phyloP scores from a whole-genome alignment of 2,797 vertebrate species.

The Melanitta fusca region DNA sequence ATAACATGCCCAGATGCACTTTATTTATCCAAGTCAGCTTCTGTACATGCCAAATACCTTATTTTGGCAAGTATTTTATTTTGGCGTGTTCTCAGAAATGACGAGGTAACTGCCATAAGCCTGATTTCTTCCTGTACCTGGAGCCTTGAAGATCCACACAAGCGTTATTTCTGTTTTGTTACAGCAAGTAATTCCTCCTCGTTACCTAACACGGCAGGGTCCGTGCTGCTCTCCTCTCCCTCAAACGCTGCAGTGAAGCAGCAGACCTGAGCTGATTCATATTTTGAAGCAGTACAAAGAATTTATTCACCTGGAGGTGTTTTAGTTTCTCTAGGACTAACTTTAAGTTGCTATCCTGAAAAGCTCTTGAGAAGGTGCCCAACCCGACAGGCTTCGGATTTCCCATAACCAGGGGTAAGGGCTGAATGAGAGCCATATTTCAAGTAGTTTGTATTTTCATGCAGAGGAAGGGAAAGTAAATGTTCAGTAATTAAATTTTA shows the following conservation, averaged over 20 bases:
- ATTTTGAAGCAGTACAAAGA: not conserved
- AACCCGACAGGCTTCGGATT: not conserved
- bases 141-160: not conserved
- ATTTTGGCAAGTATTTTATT: not conserved
- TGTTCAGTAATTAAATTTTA: not conserved
- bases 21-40: rapidly evolving
- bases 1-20: not conserved
- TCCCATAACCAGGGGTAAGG: not conserved
- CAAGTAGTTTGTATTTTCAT: not conserved
- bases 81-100: not conserved
- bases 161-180: not conserved
- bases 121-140: not conserved
- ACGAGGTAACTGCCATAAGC: not conserved
- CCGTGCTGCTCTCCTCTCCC: not conserved
- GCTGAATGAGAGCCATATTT: not conserved
- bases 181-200: rapidly evolving
- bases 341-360: not conserved
- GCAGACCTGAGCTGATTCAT: not conserved
- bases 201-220: not conserved
- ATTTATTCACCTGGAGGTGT: not conserved
- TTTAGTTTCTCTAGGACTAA: not conserved
- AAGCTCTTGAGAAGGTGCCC: not conserved
- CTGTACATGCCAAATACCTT: not conserved
- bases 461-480: not conserved
- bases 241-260: not conserved